phyloP scores from a whole-genome alignment of 2,888 invertebrate species.

The Siphlonurus alternatus region DNA sequence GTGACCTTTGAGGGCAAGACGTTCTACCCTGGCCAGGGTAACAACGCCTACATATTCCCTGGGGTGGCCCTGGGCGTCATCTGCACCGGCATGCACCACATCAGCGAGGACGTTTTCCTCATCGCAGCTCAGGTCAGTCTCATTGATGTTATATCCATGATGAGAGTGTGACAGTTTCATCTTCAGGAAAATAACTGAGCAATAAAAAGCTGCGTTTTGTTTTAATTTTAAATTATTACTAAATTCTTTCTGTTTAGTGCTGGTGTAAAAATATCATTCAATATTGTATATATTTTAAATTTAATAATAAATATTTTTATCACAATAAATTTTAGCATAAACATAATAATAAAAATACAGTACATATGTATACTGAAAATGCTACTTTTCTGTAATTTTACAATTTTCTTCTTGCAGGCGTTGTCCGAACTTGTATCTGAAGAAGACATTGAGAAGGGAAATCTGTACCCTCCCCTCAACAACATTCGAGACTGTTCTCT shows the following conservation, averaged over 20 bases:
- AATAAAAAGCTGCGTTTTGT: too few species aligned
- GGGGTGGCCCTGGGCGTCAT: constrained; percentile 85
- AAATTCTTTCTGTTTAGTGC: too few species aligned
- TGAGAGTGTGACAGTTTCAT: not conserved
- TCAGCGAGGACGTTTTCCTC: constrained; percentile 84
- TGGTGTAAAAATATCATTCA: too few species aligned
- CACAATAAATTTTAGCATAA: too few species aligned
- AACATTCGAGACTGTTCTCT: constrained; percentile 73
- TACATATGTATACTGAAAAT: too few species aligned
- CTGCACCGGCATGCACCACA: constrained; percentile 72
- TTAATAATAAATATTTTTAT: not conserved
- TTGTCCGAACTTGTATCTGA: constrained; percentile 67
- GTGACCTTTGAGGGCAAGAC: constrained; percentile 64
- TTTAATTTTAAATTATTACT: too few species aligned
- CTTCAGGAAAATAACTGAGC: too few species aligned
- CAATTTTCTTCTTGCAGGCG: constrained; percentile 43
- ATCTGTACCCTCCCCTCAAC: constrained; percentile 80
- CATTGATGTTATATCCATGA: not conserved
- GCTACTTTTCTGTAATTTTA: too few species aligned
- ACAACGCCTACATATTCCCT: constrained; percentile 96
- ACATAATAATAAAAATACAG: too few species aligned
- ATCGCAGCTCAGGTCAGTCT: constrained; percentile 70
- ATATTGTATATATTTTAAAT: not conserved
- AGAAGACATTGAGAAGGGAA: constrained; percentile 62
- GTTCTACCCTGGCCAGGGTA: constrained; percentile 88